phyloP scores from a whole-genome alignment of 2,797 vertebrate genomes.

The Rhinoraja longicauda region DNA sequence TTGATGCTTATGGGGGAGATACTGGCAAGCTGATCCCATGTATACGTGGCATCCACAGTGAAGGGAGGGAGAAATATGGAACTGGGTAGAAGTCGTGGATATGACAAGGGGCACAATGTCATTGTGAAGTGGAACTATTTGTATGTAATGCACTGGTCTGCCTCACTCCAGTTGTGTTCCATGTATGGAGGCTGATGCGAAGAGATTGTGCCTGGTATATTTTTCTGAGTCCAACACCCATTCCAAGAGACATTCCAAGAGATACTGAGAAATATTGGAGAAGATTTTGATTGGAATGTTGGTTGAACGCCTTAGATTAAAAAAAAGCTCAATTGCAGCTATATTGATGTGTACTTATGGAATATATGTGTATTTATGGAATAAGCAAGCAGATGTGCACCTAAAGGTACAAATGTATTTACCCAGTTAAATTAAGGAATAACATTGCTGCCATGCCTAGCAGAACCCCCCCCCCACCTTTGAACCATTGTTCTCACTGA shows the following conservation, averaged over 20 bases:
- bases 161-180: not conserved
- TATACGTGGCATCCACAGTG: not conserved
- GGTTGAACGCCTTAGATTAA: not conserved
- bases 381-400: not conserved
- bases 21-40: not conserved
- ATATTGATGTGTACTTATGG: not conserved
- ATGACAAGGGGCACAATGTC: not conserved
- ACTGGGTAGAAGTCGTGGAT: not conserved
- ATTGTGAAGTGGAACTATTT: not conserved
- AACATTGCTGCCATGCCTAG: not conserved
- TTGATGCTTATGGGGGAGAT: not conserved
- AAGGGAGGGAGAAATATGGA: not conserved
- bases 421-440: not conserved
- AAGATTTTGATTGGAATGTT: not conserved
- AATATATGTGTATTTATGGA: not conserved
- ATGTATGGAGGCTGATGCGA: not conserved
- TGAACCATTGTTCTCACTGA: not conserved
- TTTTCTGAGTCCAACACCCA: not conserved
- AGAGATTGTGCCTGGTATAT: not conserved
- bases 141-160: not conserved
- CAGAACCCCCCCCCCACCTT: not conserved
- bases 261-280: not conserved
- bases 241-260: not conserved
- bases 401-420: not conserved
- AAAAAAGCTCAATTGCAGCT: not conserved